Conservation (phyloP, 2,797 vertebrate genomes). For the Chaetophractus vellerosus region DNA sequence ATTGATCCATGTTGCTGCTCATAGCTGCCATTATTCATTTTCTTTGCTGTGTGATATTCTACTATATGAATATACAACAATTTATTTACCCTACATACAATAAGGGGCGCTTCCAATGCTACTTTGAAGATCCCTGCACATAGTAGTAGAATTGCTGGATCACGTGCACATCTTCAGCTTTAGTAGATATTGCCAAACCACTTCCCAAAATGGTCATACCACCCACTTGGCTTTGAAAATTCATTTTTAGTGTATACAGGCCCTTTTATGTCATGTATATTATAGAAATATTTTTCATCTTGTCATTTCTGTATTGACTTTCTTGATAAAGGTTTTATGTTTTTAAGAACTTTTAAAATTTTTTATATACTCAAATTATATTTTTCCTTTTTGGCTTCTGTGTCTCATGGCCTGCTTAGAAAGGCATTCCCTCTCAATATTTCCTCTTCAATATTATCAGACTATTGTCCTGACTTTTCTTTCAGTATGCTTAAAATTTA, state of each 20-base stretch:
- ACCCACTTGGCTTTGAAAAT: not conserved
- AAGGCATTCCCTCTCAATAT: too few relatives aligned
- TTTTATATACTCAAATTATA: not conserved
- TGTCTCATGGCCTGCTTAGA: constrained; percentile 36
- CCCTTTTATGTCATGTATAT: not conserved
- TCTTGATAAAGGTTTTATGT: not conserved
- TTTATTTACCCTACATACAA: not conserved
- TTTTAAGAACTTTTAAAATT: not conserved
- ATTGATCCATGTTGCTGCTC: not conserved
- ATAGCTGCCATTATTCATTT: not conserved
- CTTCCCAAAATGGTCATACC: not conserved
- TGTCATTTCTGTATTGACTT: not conserved
- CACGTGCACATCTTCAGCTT: not conserved
- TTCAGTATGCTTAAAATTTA: not conserved
- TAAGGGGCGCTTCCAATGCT: not conserved
- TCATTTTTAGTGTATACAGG: constrained; percentile 22
- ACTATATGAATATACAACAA: not conserved
- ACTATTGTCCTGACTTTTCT: not conserved
- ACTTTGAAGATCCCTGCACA: not conserved
- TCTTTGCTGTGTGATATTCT: not conserved
- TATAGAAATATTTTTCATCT: constrained; percentile 22
- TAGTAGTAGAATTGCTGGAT: not conserved
- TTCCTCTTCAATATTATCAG: not conserved
- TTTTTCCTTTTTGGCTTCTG: not conserved
- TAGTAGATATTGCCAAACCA: not conserved